A percentile compares a stretch with the other conserved stretches of the same genome.
phyloP scores from a whole-genome alignment of 2,888 invertebrate species.

The Drosophila paramelanica region DNA sequence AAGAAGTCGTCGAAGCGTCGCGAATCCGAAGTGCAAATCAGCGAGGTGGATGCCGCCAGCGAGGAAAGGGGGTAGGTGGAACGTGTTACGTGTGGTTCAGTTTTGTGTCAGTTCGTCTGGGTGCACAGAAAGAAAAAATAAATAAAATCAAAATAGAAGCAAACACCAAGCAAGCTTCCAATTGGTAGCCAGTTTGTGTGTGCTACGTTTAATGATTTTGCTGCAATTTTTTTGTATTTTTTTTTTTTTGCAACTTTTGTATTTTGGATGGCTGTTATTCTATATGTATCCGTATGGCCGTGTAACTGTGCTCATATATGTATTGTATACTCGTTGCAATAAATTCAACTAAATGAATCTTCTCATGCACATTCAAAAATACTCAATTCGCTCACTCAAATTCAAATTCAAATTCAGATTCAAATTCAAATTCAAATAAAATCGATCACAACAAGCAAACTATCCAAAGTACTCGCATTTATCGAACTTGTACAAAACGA shows the following conservation, averaged over 20 bases:
- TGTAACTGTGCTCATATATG: conserved; percentile 24
- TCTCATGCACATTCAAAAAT: conserved; percentile 38
- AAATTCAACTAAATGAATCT: conserved; percentile 21
- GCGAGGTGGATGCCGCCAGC: conserved; percentile 90
- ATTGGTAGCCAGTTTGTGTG: no score
- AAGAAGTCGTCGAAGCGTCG: conserved; percentile 94
- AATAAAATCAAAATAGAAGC: background rate
- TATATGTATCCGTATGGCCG: conserved; percentile 10
- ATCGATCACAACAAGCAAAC: conserved; percentile 51
- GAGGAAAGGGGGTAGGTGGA: conserved; percentile 93
- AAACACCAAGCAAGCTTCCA: background rate
- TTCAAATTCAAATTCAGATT: conserved; percentile 4
- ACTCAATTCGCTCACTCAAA: conserved; percentile 5
- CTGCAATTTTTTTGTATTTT: conserved; percentile 26
- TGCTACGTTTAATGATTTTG: background rate
- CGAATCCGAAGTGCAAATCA: conserved; percentile 93
- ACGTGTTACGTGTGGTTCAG: conserved; percentile 86
- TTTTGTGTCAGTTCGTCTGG: conserved; percentile 60
- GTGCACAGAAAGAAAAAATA: conserved; percentile 8
- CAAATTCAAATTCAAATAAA: background rate
- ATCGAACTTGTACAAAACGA: conserved; percentile 81
- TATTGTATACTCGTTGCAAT: conserved; percentile 32
- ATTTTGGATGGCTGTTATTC: conserved; percentile 40
- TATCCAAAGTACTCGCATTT: conserved; percentile 56
- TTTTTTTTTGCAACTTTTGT: conserved; percentile 7